Conservation (phyloP, 2,113 vertebrate genomes). For the Poeciliopsis occidentalis region DNA sequence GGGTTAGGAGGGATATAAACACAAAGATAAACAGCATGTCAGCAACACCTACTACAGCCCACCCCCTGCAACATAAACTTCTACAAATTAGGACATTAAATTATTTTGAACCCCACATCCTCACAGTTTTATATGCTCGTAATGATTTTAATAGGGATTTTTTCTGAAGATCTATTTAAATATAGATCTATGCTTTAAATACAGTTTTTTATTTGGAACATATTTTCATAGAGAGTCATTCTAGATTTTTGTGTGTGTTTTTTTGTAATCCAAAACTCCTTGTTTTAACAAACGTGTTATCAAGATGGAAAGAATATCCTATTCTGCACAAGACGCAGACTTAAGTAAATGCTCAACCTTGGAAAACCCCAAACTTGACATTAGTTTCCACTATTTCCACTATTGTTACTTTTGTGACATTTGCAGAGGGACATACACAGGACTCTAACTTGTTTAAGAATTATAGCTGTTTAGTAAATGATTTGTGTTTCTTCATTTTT, state of each 20-base stretch:
- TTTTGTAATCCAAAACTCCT: not conserved
- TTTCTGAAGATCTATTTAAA: conserved; percentile 1
- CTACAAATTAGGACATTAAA: conserved; percentile 27
- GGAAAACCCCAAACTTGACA: conserved; percentile 33
- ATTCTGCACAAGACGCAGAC: not conserved
- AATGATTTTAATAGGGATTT: conserved; percentile 36
- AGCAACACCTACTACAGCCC: conserved; percentile 27
- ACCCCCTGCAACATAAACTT: not conserved
- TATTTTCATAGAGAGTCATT: not conserved
- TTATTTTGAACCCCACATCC: conserved; percentile 17
- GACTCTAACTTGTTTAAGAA: too few species aligned
- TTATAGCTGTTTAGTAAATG: too few species aligned
- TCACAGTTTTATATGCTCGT: conserved; percentile 13
- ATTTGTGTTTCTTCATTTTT: too few species aligned
- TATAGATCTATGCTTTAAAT: conserved; percentile 10
- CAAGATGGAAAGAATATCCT: not conserved
- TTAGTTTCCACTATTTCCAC: conserved; percentile 15
- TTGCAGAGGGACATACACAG: conserved; percentile 25
- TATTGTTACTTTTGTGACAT: conserved; percentile 15
- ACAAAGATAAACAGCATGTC: conserved; percentile 60
- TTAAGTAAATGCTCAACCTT: not conserved
- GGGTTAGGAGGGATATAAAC: conserved; percentile 52
- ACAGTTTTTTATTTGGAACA: conserved; percentile 5
- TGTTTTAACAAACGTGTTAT: not conserved
- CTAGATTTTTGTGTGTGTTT: not conserved